Percentiles rank a stretch among this genome's conserved stretches.
These are phyloP conservation scores for Octodonta nipae DNA, from an alignment of 2,888 invertebrate species.

Conservation along the genomic window DNA sequence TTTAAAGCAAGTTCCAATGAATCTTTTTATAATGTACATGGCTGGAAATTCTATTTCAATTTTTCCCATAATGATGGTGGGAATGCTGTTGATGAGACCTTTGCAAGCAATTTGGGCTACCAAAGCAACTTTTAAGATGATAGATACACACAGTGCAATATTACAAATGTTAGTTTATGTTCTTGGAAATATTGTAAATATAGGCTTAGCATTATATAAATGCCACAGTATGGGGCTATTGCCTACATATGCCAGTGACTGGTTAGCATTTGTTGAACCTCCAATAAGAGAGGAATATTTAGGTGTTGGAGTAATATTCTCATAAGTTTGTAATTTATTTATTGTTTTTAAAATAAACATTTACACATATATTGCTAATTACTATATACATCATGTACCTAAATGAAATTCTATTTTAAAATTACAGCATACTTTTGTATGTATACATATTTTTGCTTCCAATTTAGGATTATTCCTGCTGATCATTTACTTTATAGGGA, in stretches of 20 bases:
- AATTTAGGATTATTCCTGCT: too few species aligned
- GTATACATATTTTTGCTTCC: too few species aligned
- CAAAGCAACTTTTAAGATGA: slow-evolving; percentile 81
- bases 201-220: slow-evolving; percentile 85
- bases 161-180: slow-evolving; percentile 88
- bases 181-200: slow-evolving; percentile 83
- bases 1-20: slow-evolving; percentile 95
- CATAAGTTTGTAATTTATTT: slow-evolving; percentile 29
- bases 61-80: slow-evolving; percentile 99
- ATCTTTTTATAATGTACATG: slow-evolving; percentile 99
- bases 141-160: slow-evolving; percentile 79
- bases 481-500: too few species aligned
- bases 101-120: slow-evolving; percentile 89
- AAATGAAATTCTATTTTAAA: too few species aligned
- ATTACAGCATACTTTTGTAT: too few species aligned
- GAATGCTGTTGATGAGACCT: slow-evolving; percentile 93
- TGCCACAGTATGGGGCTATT: slow-evolving; percentile 95
- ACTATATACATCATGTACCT: too few species aligned
- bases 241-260: slow-evolving; percentile 94
- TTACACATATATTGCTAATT: too few species aligned
- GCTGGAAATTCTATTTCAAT: slow-evolving; percentile 98
- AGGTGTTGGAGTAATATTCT: slow-evolving; percentile 63
- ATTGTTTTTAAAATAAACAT: slow-evolving; percentile 16
- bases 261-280: slow-evolving; percentile 93
- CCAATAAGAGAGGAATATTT: slow-evolving; percentile 72